Conservation (phyloP, 2,888 invertebrate species). For the Leptopilina syphax region DNA sequence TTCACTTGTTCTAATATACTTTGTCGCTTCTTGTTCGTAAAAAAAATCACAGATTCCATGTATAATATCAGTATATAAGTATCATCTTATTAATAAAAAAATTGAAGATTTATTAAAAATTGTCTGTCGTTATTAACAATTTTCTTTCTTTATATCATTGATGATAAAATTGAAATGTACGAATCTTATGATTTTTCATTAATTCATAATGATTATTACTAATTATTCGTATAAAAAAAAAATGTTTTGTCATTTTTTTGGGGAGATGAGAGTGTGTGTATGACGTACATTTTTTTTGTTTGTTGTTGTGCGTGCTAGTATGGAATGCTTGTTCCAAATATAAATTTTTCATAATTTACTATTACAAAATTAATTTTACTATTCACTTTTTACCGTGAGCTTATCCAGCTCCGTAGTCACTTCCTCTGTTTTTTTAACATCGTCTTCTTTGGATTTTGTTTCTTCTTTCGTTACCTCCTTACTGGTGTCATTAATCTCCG, state of each 20-base stretch:
- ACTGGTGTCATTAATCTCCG: conserved; percentile 33
- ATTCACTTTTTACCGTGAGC: conserved; percentile 77
- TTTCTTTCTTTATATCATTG: not conserved
- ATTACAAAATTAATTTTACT: conserved; percentile 56
- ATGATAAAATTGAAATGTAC: not conserved
- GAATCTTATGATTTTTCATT: not conserved
- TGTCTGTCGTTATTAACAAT: conserved; percentile 46
- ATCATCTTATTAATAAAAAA: conserved; percentile 58
- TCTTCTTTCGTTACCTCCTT: conserved; percentile 37
- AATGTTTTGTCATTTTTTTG: not conserved
- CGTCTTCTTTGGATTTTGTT: conserved; percentile 39
- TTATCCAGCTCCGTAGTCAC: conserved; percentile 81
- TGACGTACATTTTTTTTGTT: conserved; percentile 9
- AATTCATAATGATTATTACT: conserved; percentile 40
- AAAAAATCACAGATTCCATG: conserved; percentile 65
- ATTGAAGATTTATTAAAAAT: conserved; percentile 58
- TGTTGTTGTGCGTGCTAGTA: not conserved
- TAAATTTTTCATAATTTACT: conserved; percentile 33
- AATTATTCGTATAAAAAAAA: conserved; percentile 37
- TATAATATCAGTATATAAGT: conserved; percentile 63
- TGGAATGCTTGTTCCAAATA: conserved; percentile 56
- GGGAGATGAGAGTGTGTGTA: conserved; percentile 22
- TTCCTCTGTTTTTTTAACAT: conserved; percentile 75
- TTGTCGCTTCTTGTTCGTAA: conserved; percentile 49
- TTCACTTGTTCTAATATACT: conserved; percentile 22